Evolutionary conservation across 2,113 vertebrate species (phyloP).

Genomic region (Sclerurus mexicanus): DNA sequence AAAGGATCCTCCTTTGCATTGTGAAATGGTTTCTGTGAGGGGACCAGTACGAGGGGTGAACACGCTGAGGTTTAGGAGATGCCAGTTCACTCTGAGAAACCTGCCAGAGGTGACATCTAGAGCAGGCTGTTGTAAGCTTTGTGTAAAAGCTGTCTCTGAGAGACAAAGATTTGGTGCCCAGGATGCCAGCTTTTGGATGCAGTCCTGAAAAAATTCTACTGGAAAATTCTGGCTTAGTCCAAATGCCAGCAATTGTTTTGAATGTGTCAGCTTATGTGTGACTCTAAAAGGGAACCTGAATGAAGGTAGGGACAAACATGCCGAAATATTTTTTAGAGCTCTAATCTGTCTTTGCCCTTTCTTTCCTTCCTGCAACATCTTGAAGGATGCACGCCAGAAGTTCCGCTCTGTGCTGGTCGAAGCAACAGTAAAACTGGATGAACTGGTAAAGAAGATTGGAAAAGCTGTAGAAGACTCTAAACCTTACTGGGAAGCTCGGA

Average conservation of each 20-base stretch:
- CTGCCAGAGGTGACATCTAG: background rate
- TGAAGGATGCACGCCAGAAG: constrained; percentile 90
- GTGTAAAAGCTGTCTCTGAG: background rate
- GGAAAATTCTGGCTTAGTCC: background rate
- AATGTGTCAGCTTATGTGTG: background rate
- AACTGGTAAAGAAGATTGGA: constrained; percentile 93
- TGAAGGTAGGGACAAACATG: background rate
- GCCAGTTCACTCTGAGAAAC: background rate
- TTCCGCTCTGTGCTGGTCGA: constrained; percentile 93
- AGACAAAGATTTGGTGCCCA: background rate
- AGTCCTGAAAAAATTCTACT: background rate
- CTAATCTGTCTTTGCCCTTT: background rate
- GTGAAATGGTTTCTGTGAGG: background rate
- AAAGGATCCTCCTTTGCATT: background rate
- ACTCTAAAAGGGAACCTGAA: background rate
- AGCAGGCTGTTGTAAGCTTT: background rate
- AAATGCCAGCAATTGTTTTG: background rate
- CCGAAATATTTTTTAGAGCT: background rate
- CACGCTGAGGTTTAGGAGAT: background rate
- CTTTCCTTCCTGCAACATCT: background rate
- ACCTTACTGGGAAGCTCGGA: constrained; percentile 96
- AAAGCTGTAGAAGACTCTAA: constrained; percentile 97
- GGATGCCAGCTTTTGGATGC: rapidly evolving
- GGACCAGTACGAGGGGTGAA: too few species aligned
- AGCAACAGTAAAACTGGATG: constrained; percentile 91